Base-by-base conservation (phyloP, 1,140 invertebrate genomes). In the Diorhabda carinulata region DNA sequence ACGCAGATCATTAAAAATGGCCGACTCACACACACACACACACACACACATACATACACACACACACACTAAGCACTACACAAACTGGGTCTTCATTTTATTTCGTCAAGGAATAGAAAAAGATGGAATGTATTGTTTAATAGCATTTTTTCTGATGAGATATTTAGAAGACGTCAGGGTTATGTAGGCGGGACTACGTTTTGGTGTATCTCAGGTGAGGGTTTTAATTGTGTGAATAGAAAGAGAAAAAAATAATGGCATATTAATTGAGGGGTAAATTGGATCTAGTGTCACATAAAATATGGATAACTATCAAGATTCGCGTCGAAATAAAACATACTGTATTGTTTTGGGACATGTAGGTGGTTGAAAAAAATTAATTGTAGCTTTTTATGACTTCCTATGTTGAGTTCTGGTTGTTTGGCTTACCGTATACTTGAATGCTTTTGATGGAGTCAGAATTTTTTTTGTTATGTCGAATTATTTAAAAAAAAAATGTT, bases 1-100 rank as follows among this genome's bases (percentile, higher is more conserved):
- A 71, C 71, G 72, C 72, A 69, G 73, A 74, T 74, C 73, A 74
- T 74, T 74, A 74, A 74, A 74, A 74, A 74, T 74, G 73, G 73
- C 73, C 67, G 73, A 69, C 72, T 3, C 47, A 52, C n/a, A 52
- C 47, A 25, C 25, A 25, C 25, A 25, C 25, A 25, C 25, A 25
- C 25, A 25, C 25, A 25, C 25, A 25, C 1, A 25, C 25, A 25
- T 1, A 25, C 25, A 25, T 1, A 25, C 25, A 25, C 25, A 25
- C 25, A 25, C 25, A 25, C 25, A 25, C n/a, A 52, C 47, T 52
- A 8, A 52, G 6, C 2, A 52, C 47, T 8, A 6, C 47, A 52
- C n/a, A 52, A 8, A 52, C 6, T 8, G 6, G 47, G 47, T 6
- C 47, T 52, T 52, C 47, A 52, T 52, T 52, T 52, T 52, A 52